Base-by-base conservation (phyloP, 1,140 invertebrate genomes). In the Bombus sibiricus region DNA sequence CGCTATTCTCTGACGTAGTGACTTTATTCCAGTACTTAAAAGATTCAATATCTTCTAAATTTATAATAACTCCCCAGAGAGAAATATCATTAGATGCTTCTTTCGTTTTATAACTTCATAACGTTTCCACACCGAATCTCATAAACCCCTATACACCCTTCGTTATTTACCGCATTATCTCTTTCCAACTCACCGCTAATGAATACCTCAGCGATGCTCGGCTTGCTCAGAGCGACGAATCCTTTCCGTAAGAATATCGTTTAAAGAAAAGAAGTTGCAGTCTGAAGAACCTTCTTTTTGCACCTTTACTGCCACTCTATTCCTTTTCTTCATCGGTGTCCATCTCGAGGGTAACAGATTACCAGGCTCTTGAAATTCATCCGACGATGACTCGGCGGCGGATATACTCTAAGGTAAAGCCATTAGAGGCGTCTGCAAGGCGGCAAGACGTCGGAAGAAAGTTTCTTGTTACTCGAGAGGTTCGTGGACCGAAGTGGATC, bases 331-430 rank as follows among this genome's bases (percentile, higher is more conserved):
- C 68, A 32, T 41, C 41, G 53, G 32, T 39, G 32, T 57, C 73
- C 71, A 59, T 72, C 71, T 22, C 39, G 15, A n/a, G 43, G 39
- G 59, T 80, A 88, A 88, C 66, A 43, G 66, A 88, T 88, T 85
- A 85, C 53, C 34, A 3, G 53, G 13, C 41, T 39, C 81, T 83
- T 53, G 62, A 53, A 69, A 83, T 83, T 83, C 75, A 83, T 83
- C 81, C 34, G 57, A 39, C 74, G 74, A 83, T 78, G 74, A 83
- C 74, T 77, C 22, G 34, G 10, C 43, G 43, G 25, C 34, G 62
- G 62, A 83, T 83, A 53, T 57, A 66, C 37, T 83, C 64, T 34
- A 53, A 76, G 62, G 74, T 83, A 69, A 83, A 57, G 64, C 74
- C 74, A 78, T 83, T 83, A 75, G n/a, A 68, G 74, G 73, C 37